phyloP scores from a whole-genome alignment of 2,797 vertebrate genomes.

The Threskiornis aethiopicus region DNA sequence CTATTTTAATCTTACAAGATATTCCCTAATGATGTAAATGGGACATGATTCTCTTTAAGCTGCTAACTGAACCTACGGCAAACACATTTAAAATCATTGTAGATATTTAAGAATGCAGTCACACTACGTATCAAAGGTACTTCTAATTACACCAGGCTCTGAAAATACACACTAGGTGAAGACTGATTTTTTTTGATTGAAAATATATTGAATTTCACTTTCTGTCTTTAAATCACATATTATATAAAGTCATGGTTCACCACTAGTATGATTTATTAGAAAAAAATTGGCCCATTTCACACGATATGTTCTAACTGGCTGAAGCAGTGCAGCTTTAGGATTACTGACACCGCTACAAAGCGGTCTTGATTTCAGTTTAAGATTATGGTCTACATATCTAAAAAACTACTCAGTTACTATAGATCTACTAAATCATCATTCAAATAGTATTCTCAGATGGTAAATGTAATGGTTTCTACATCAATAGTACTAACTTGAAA shows the following conservation, averaged over 20 bases:
- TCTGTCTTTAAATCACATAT: not conserved
- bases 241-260: not conserved
- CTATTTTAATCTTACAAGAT: not conserved
- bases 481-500: not conserved
- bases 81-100: not conserved
- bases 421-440: not conserved
- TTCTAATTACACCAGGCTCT: not conserved
- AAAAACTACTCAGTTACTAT: not conserved
- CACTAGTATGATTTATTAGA: not conserved
- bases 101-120: not conserved
- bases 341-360: not conserved
- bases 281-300: not conserved
- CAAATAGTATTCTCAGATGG: not conserved
- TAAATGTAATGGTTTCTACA: constrained; percentile 27
- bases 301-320: not conserved
- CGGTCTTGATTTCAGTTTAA: not conserved
- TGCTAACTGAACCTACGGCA: not conserved
- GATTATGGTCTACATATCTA: not conserved
- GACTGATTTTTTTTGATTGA: not conserved
- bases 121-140: not conserved
- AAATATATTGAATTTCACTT: not conserved
- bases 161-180: not conserved
- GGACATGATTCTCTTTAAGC: not conserved
- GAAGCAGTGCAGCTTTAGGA: not conserved
- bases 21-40: not conserved